Conservation (phyloP, 2,888 invertebrate species). For the Gymnocheta viridis region DNA sequence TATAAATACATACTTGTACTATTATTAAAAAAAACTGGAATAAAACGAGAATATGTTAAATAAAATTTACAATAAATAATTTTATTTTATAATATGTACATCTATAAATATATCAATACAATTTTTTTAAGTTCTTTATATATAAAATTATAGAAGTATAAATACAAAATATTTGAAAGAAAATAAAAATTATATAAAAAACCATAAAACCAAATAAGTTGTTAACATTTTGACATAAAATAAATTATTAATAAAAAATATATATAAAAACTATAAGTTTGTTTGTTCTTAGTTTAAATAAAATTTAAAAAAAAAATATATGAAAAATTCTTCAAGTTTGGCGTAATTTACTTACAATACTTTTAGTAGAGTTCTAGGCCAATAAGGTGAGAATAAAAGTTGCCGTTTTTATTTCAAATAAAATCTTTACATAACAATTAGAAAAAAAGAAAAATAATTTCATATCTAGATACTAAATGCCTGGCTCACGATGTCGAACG, state of each 20-base stretch:
- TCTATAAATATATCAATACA: not conserved
- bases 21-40: not conserved
- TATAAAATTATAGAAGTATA: conserved; percentile 3
- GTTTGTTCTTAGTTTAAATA: conserved; percentile 38
- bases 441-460: too few species aligned
- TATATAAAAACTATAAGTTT: not conserved
- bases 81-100: conserved; percentile 5
- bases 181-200: conserved; percentile 4
- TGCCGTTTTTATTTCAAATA: too few species aligned
- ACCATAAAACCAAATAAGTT: conserved; percentile 35
- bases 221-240: conserved; percentile 48
- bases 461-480: too few species aligned
- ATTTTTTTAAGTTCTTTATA: conserved; percentile 2
- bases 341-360: too few species aligned
- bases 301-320: conserved; percentile 6
- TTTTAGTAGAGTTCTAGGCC: not conserved
- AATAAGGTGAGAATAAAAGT: not conserved
- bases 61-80: not conserved
- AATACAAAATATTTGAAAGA: conserved; percentile 12
- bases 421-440: not conserved
- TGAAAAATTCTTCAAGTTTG: not conserved
- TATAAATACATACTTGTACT: not conserved
- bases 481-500: too few species aligned
- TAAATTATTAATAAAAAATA: not conserved
- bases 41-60: not conserved